These are phyloP conservation scores for Brachycybe producta DNA, from an alignment of 2,888 invertebrate genomes.

Conservation along the genomic window DNA sequence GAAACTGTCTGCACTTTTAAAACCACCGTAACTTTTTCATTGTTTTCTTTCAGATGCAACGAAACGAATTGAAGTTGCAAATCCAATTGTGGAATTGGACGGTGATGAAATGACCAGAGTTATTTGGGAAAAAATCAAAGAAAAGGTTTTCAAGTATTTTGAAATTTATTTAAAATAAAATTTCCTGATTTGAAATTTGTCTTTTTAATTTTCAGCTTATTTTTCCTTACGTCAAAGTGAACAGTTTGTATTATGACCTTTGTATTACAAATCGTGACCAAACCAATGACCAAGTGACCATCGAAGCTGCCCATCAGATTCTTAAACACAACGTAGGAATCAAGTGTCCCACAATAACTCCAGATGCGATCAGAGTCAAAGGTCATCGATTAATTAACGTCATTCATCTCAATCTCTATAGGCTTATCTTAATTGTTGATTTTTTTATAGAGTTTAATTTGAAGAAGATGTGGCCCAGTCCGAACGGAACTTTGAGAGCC, in stretches of 20 bases:
- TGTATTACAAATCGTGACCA: conserved; percentile 68
- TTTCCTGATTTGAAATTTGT: conserved; percentile 54
- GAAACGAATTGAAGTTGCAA: conserved; percentile 49
- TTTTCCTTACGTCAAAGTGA: conserved; percentile 48
- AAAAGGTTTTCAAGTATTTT: conserved; percentile 42
- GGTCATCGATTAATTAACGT: no score
- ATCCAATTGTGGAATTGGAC: conserved; percentile 75
- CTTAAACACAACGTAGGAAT: conserved; percentile 74
- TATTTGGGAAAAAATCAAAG: conserved; percentile 81
- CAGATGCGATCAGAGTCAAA: conserved; percentile 73
- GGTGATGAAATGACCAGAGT: conserved; percentile 90
- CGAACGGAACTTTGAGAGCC: conserved; percentile 82
- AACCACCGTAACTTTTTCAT: no score
- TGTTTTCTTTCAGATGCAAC: conserved; percentile 15
- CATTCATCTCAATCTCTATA: no score
- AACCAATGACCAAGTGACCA: conserved; percentile 71
- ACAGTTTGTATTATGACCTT: conserved; percentile 70
- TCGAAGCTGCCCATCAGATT: conserved; percentile 70
- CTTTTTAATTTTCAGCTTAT: conserved; percentile 31
- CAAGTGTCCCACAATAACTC: conserved; percentile 83
- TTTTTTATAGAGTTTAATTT: conserved; percentile 84
- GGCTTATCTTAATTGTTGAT: no score
- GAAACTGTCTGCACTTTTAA: no score
- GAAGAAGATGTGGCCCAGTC: conserved; percentile 87
- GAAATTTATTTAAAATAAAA: neutral